Percentiles rank a stretch among this genome's conserved stretches.
phyloP scores from a whole-genome alignment of 2,888 invertebrate species.

The Rhingia campestris region DNA sequence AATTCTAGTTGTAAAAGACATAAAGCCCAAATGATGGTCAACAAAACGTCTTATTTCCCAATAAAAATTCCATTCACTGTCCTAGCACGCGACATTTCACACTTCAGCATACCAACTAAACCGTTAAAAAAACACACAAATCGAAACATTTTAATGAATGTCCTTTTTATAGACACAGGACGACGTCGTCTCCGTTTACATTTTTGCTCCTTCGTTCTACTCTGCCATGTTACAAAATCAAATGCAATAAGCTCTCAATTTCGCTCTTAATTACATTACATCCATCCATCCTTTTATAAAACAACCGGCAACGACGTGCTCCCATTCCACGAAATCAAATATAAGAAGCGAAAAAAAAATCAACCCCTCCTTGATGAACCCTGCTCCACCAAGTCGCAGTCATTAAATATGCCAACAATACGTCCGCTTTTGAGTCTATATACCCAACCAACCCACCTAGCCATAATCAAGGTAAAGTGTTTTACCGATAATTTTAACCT shows the following conservation, averaged over 20 bases:
- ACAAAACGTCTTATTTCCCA: background rate
- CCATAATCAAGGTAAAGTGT: conserved; percentile 74
- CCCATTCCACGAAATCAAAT: background rate
- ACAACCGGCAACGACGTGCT: conserved; percentile 29
- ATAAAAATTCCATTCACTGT: conserved; percentile 1
- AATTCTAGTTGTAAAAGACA: background rate
- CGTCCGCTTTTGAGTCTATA: conserved; percentile 58
- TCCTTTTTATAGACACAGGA: conserved; percentile 1
- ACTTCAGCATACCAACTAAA: conserved; percentile 8
- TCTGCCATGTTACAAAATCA: conserved; percentile 39
- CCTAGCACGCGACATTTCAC: conserved; percentile 8
- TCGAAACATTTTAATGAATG: conserved; percentile 18
- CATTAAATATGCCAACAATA: conserved; percentile 57
- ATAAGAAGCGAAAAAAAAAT: conserved; percentile 19
- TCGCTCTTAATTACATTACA: conserved; percentile 65
- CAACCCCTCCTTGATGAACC: background rate
- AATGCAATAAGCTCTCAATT: conserved; percentile 70
- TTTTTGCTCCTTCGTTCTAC: background rate
- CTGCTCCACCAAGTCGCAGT: conserved; percentile 28
- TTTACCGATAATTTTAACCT: conserved; percentile 71
- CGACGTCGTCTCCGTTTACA: background rate
- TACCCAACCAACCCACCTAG: conserved; percentile 24
- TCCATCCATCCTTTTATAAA: conserved; percentile 46
- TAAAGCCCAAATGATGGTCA: conserved; percentile 5
- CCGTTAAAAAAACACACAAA: conserved; percentile 4